Evolutionary conservation across 2,797 vertebrate genomes (phyloP), one percentile per base, ranked within the genome.

Genomic region (Scarus forsteni): DNA sequence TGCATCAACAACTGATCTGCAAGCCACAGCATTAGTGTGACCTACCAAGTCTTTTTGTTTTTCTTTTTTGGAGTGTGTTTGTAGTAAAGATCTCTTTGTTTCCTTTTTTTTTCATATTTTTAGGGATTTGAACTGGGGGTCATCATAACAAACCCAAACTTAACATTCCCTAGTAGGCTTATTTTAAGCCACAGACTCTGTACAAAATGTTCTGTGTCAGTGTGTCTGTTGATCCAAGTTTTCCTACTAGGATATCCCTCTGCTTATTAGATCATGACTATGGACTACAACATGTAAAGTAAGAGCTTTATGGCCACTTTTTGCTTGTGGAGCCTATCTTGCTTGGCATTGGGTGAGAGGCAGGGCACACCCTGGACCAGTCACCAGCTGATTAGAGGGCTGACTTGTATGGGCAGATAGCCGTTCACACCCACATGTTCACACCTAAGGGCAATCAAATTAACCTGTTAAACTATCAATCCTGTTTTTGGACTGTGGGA

Each of bases 171-270:
- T 9, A 36, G 51, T 8, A 15, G 54, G 58, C 64, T 81, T 75
- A 68, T 76, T 77, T 84, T 78, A 48, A 75, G 52, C 43, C 5
- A 55, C 14, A 48, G 44, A 69, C 59, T 19, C 49, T 19, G 66
- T 38, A 75, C 70, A 79, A 74, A 85, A 86, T 83, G 73, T 88
- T 73, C 67, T 73, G 40, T 83, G 61, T 77, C 66, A 64, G 60
- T 64, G 51, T 66, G 73, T 77, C 65, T 79, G 59, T 74, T 83
- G 73, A 66, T 77, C 61, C 50, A 49, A 42, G 39, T 66, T 77
- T 69, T 61, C 49, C 52, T 34, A 27, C 59, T 16, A 10, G 10
- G 39, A 43, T 62, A 34, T 66, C 72, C n/a, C 45, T 19, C 13
- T 63, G 62, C 1, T 1, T 54, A 57, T 70, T 61, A 45, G 46